These are phyloP conservation scores for Epizoanthus illoricatus DNA, from an alignment of 92 coral and sea anemone genomes.

Conservation along the genomic window DNA sequence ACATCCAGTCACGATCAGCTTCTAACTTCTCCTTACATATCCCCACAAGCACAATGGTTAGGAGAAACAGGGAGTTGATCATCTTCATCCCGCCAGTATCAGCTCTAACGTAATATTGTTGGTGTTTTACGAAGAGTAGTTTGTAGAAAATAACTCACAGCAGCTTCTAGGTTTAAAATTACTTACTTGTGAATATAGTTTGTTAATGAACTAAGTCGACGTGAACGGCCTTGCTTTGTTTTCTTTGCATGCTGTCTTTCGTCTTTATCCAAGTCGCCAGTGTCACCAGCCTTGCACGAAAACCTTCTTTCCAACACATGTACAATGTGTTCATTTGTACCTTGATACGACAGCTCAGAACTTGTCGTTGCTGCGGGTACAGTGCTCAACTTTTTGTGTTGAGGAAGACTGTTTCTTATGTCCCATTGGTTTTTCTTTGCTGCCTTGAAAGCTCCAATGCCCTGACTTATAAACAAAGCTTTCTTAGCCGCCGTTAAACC, in stretches of 20 bases:
- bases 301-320: constrained; percentile 6
- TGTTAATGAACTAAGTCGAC: neutral
- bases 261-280: neutral
- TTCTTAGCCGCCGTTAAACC: constrained; percentile 7
- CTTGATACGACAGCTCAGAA: neutral
- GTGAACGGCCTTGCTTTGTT: neutral
- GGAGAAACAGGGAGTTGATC: no score
- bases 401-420: neutral
- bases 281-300: neutral
- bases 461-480: constrained; percentile 16
- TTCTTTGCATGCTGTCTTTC: neutral
- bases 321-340: neutral
- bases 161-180: no score
- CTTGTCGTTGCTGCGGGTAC: no score
- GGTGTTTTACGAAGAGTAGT: no score
- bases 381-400: neutral
- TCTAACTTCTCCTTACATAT: no score
- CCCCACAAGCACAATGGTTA: no score
- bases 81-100: no score
- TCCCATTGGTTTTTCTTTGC: neutral
- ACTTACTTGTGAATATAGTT: constrained; percentile 11
- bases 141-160: no score
- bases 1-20: no score
- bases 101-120: no score
- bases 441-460: constrained; percentile 2